Evolutionary conservation across 2,113 vertebrate genomes (phyloP).

Genomic region (Cromileptes altivelis): DNA sequence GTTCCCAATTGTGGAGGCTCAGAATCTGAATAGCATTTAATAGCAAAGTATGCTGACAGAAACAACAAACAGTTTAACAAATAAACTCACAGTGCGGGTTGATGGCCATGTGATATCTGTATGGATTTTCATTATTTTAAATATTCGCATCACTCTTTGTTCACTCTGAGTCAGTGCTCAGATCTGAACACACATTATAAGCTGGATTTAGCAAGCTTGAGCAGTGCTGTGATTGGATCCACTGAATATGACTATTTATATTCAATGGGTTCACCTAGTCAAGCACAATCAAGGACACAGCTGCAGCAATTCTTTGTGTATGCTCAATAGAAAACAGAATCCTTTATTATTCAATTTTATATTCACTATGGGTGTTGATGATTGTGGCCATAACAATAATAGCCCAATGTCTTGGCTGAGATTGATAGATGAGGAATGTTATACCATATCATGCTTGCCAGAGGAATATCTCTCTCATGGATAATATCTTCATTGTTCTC

Average conservation of each 20-base stretch:
- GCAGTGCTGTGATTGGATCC: neutral
- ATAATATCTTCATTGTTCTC: slow-evolving; percentile 7
- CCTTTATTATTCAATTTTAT: slow-evolving; percentile 28
- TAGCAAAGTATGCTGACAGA: neutral
- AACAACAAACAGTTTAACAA: neutral
- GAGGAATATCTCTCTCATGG: slow-evolving; percentile 10
- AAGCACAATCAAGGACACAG: slow-evolving; percentile 30
- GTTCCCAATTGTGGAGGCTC: neutral
- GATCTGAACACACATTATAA: neutral
- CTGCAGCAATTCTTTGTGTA: slow-evolving; percentile 8
- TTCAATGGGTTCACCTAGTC: slow-evolving; percentile 1
- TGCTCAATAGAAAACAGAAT: slow-evolving; percentile 5
- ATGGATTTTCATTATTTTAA: neutral
- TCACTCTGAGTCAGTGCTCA: neutral
- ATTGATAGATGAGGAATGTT: slow-evolving; percentile 16
- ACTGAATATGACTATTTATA: slow-evolving; percentile 23
- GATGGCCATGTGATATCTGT: neutral
- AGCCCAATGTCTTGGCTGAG: slow-evolving; percentile 1
- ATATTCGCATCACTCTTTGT: neutral
- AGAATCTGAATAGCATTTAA: neutral
- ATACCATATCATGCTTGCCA: slow-evolving; percentile 2
- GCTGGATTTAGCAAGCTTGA: neutral
- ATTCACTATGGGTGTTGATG: slow-evolving; percentile 10
- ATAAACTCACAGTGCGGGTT: neutral
- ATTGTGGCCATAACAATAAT: slow-evolving; percentile 25